Base-by-base conservation (phyloP, 2,888 invertebrate species). In the Coleophora flavipennella region DNA sequence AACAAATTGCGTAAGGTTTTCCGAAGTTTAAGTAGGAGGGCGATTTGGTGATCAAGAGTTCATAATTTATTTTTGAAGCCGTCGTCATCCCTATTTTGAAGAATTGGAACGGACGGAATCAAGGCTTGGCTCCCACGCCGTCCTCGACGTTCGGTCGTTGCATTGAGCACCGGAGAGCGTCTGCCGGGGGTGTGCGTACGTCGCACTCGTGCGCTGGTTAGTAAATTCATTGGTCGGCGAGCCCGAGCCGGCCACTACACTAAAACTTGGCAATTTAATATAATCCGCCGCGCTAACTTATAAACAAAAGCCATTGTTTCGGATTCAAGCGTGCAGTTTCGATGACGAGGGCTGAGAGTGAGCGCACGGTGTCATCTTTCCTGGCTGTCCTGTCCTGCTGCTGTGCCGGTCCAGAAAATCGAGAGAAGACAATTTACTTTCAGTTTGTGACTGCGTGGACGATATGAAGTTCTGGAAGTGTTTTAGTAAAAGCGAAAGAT, bases 241-340 rank as follows among this genome's bases (percentile, higher is more conserved):
- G 57, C 59, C 57, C 58, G 57, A 54, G 54, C 51, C 63, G 62
- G 59, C 62, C 67, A 67, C 65, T n/a, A n/a, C n/a, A n/a, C n/a
- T n/a, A n/a, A n/a, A n/a, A 62, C 70, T 68, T 64, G 64, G 52
- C 74, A 67, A 70, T 72, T 78, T 75, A 78, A 67, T 80, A 74
- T n/a, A 76, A 74, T 69, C 67, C 65, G 59, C 62, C 62, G 72
- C 76, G 72, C 50, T 64, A 38, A 70, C 77, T 76, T 78, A 75
- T 79, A 84, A 83, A 84, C 83, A 83, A 79, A 81, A 83, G 62
- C 74, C 81, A 80, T 84, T 83, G 81, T 84, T 80, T 79, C 78
- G 70, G 55, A 60, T 59, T 45, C 67, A 59, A 63, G 62, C 70
- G 72, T 74, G 50, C 79, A 83, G 81, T 83, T 68, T 57, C 65